These are phyloP conservation scores for Monochamus saltuarius DNA, from an alignment of 1,140 invertebrate genomes.

Conservation along the genomic window DNA sequence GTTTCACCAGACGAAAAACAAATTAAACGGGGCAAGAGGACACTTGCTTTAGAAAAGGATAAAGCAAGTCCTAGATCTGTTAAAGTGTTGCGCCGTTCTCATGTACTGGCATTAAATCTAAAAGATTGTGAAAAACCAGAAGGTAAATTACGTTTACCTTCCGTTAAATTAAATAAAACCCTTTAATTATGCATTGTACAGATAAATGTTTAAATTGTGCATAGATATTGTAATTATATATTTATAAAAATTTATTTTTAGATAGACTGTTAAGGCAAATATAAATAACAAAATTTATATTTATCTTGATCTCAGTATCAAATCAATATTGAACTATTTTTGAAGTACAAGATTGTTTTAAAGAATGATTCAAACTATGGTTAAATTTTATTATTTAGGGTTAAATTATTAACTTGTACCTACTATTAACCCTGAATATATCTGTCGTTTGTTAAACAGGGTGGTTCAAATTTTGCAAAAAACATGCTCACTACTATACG, in stretches of 20 bases:
- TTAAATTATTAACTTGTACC: not conserved
- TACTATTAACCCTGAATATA: no score
- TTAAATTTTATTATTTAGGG: not conserved
- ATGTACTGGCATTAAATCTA: conserved; percentile 26
- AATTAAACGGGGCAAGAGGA: conserved; percentile 45
- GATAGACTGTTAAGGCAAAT: conserved; percentile 8
- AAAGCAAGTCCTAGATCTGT: conserved; percentile 45
- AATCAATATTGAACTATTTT: conserved; percentile 4
- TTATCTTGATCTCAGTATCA: not conserved
- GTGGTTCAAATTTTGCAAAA: not conserved
- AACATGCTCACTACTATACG: no score
- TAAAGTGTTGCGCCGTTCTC: conserved; percentile 43
- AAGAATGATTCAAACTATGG: not conserved
- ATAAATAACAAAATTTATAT: not conserved
- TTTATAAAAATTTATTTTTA: not conserved
- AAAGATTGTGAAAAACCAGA: conserved; percentile 31
- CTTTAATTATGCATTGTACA: conserved; percentile 26
- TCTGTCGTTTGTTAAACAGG: not conserved
- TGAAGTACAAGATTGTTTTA: conserved; percentile 1
- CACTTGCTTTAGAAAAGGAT: conserved; percentile 45
- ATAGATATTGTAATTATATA: not conserved
- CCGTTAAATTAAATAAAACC: conserved; percentile 39
- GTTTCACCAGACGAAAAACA: conserved; percentile 19
- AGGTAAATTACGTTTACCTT: conserved; percentile 33
- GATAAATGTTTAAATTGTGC: not conserved